Conservation (phyloP, 2,113 vertebrate species). For the Odocoileus virginianus region DNA sequence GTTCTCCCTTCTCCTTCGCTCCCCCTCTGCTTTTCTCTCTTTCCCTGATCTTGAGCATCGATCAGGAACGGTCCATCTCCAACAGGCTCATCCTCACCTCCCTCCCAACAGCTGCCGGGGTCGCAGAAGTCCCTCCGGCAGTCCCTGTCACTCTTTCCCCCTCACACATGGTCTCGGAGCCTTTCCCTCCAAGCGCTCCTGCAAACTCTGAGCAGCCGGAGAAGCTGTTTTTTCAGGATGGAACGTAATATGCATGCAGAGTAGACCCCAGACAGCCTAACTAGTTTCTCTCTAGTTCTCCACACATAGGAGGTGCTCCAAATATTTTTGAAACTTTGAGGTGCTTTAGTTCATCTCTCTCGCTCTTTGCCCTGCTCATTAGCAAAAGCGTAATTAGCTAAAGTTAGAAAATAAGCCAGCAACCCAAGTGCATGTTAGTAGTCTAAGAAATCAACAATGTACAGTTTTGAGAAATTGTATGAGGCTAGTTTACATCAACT, state of each 20-base stretch:
- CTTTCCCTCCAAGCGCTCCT: not conserved
- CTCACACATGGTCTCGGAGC: not conserved
- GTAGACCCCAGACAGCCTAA: not conserved
- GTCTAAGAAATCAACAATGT: not conserved
- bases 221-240: not conserved
- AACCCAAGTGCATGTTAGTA: not conserved
- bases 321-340: not conserved
- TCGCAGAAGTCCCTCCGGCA: not conserved
- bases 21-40: not conserved
- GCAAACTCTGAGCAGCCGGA: not conserved
- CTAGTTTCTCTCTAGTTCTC: not conserved
- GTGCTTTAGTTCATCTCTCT: not conserved
- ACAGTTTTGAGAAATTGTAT: not conserved
- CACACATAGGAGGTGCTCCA: not conserved
- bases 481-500: not conserved
- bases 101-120: accelerated
- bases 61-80: not conserved
- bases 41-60: not conserved
- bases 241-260: not conserved
- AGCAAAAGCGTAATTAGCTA: not conserved
- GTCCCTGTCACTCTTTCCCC: not conserved
- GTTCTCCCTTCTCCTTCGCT: not conserved
- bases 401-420: not conserved
- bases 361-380: not conserved
- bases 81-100: not conserved